Base-by-base conservation (phyloP, 2,797 vertebrate species). In the Benthosema pterotum region DNA sequence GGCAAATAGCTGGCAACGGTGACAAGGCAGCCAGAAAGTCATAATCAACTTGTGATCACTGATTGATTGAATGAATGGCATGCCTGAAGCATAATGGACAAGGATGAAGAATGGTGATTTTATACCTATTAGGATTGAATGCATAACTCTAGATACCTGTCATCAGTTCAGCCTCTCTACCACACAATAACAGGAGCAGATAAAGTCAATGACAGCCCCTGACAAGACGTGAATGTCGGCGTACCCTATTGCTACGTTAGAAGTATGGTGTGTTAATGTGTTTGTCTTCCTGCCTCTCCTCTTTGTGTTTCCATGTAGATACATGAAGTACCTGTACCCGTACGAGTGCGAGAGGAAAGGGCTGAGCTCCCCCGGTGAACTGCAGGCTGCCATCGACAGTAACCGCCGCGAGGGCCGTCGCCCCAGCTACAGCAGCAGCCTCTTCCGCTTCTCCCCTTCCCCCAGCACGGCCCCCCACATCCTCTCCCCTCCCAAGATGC, bases 271-370 rank as follows among this genome's bases (percentile, higher is more conserved):
- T 16, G 6, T 4, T 48, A 28, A 18, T n/a, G 13, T n/a, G 12
- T 18, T 11, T 18, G 42, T 60, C 12, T 56, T 12, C 11, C 17
- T 52, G 9, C 16, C 5, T 3, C 19, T 9, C 11, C 5, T 14
- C 28, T 42, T 3, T 54, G 11, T 68, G 52, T 72, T 38, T 64
- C 12, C 61, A 32, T 46, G 58, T 1, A 99, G 97, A 92, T 99
- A 99, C 83, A 99, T 99, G 97, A 99, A 99, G 88, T 99, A 99
- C 82, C 91, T 99, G 11, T 99, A 99, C 8, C 95, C 97, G 1
- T 99, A 93, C 0, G 97, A 99, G 83, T 99, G 97, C 1, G 96
- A 98, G 90, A 95, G 96, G 87, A 97, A 97, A 74, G 93, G 94
- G 5, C 91, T 99, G 78, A 98, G 97, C 83, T 98, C 97, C 42